A percentile compares a stretch with the other conserved stretches of the same genome.
phyloP scores from a whole-genome alignment of 2,888 invertebrate species.

The Acronicta leporina region DNA sequence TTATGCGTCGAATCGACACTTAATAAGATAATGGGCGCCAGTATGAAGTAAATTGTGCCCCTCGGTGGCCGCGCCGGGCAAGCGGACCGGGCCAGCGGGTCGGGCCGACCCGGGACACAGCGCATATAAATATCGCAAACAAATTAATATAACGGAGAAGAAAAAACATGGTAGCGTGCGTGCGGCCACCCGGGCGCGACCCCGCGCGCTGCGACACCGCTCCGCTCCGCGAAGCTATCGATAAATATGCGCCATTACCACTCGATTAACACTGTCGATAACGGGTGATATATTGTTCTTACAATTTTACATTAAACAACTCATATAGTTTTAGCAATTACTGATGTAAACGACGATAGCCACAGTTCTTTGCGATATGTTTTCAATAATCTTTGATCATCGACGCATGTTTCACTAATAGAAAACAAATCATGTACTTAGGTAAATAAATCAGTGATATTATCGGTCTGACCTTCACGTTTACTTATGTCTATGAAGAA shows the following conservation, averaged over 20 bases:
- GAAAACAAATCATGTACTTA: slow-evolving; percentile 48
- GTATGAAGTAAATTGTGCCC: slow-evolving; percentile 57
- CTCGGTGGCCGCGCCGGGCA: slow-evolving; percentile 16
- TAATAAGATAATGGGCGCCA: slow-evolving; percentile 63
- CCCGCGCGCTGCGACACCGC: slow-evolving; percentile 29
- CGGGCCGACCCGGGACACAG: slow-evolving; percentile 12
- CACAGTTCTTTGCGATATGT: slow-evolving; percentile 35
- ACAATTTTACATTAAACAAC: slow-evolving; percentile 30
- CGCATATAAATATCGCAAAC: slow-evolving; percentile 44
- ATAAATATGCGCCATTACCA: slow-evolving; percentile 29
- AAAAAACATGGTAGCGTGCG: slow-evolving; percentile 47
- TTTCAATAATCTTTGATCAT: slow-evolving; percentile 38
- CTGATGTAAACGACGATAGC: slow-evolving; percentile 35
- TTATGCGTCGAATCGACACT: slow-evolving; percentile 47
- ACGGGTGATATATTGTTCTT: slow-evolving; percentile 20
- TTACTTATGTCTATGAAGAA: slow-evolving; percentile 25
- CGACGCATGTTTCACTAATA: slow-evolving; percentile 45
- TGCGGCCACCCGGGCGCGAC: slow-evolving; percentile 49
- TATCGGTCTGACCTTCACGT: slow-evolving; percentile 42
- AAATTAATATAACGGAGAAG: slow-evolving; percentile 42
- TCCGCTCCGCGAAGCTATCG: slow-evolving; percentile 17
- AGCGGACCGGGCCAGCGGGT: background rate
- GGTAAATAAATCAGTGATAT: slow-evolving; percentile 9
- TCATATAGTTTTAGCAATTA: slow-evolving; percentile 24
- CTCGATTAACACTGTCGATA: slow-evolving; percentile 32